These are phyloP conservation scores for Sepioteuthis lessoniana DNA, from an alignment of 2,888 invertebrate species.

Conservation along the genomic window DNA sequence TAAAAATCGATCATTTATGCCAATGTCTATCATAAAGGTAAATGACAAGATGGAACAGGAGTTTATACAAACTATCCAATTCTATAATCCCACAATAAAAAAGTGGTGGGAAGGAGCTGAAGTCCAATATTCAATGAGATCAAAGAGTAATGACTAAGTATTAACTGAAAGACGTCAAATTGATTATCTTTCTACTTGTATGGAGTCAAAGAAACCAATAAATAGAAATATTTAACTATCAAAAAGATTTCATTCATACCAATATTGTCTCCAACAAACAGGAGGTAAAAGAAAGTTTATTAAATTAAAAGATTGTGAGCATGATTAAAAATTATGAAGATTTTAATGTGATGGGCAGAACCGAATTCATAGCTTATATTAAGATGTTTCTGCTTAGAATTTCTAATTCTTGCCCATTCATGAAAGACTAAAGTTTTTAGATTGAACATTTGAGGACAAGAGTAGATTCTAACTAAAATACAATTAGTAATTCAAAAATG, in stretches of 20 bases:
- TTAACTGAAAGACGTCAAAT: background rate
- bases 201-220: background rate
- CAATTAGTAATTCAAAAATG: background rate
- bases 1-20: too few relatives aligned
- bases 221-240: background rate
- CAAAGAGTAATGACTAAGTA: background rate
- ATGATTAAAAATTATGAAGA: too few relatives aligned
- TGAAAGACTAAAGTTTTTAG: background rate
- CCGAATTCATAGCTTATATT: background rate
- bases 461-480: background rate
- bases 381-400: background rate
- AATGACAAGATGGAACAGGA: too few relatives aligned
- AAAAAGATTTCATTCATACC: background rate
- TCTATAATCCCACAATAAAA: background rate
- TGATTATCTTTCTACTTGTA: background rate
- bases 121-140: background rate
- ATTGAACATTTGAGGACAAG: background rate
- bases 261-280: background rate
- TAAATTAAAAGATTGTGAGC: background rate
- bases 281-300: background rate
- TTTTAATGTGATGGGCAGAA: conserved; percentile 8
- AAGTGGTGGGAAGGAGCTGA: background rate
- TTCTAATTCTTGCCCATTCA: background rate
- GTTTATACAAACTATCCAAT: background rate
- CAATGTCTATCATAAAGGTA: too few relatives aligned